Evolutionary conservation across 2,888 invertebrate genomes (phyloP).

Genomic region (Chrysolina haemoptera): DNA sequence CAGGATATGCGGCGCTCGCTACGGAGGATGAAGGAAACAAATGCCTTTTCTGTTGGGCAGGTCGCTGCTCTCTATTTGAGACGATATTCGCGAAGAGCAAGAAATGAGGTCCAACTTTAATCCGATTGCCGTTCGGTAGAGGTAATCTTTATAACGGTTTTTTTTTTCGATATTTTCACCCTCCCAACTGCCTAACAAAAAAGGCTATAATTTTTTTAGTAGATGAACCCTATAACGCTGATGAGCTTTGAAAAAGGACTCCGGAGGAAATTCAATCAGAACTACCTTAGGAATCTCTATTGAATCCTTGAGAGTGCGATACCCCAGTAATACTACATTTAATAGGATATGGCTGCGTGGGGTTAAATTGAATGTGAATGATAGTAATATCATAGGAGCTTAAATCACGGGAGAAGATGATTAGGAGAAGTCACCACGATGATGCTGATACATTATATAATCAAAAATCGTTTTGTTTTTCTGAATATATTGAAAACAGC

Average conservation of each 20-base stretch:
- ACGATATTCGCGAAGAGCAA: constrained; percentile 2
- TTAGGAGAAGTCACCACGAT: too few relatives aligned
- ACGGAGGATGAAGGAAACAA: constrained; percentile 34
- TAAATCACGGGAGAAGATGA: too few relatives aligned
- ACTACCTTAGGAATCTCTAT: background rate
- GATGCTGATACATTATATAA: too few relatives aligned
- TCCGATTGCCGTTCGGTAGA: background rate
- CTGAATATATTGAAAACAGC: too few relatives aligned
- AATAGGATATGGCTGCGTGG: too few relatives aligned
- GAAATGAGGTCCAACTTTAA: constrained; percentile 9
- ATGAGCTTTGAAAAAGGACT: background rate
- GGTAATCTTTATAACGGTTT: constrained; percentile 2
- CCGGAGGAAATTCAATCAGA: background rate
- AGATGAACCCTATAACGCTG: background rate
- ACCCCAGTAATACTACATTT: too few relatives aligned
- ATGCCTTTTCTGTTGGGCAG: constrained; percentile 25
- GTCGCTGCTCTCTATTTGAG: constrained; percentile 17
- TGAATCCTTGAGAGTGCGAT: too few relatives aligned
- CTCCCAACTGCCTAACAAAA: constrained; percentile 4
- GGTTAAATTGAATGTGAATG: too few relatives aligned
- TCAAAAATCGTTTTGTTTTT: too few relatives aligned
- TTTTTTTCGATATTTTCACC: constrained; percentile 16
- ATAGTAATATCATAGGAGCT: too few relatives aligned
- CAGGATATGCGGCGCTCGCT: constrained; percentile 10
- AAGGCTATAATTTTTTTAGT: background rate